These are phyloP conservation scores for Fragum sueziense DNA, from an alignment of 2,888 invertebrate species.

Conservation along the genomic window DNA sequence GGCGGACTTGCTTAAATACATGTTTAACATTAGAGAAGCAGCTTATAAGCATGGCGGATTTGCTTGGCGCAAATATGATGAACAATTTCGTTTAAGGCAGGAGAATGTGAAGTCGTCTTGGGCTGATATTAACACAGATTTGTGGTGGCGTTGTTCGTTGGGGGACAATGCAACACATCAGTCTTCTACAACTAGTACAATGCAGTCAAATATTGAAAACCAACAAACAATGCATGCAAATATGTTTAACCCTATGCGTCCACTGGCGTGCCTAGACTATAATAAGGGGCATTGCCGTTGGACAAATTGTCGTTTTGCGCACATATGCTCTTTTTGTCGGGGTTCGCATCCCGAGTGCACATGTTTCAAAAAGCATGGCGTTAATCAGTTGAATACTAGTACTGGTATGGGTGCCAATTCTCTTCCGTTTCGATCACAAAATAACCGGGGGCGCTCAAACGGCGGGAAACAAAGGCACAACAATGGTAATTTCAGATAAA, in stretches of 20 bases:
- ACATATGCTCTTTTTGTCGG: neutral
- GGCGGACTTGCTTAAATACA: constrained; percentile 34
- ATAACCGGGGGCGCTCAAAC: too few relatives aligned
- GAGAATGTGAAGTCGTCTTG: constrained; percentile 22
- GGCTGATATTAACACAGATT: constrained; percentile 31
- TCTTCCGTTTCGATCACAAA: too few relatives aligned
- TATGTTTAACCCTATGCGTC: neutral
- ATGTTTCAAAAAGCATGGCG: neutral
- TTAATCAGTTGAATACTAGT: too few relatives aligned
- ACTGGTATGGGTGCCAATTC: too few relatives aligned
- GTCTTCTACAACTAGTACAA: neutral
- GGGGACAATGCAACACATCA: neutral
- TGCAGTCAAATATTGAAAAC: neutral
- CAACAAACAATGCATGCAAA: neutral
- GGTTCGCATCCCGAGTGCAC: neutral
- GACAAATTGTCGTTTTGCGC: constrained; percentile 33
- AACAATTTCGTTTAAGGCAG: constrained; percentile 42
- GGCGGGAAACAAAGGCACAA: too few relatives aligned
- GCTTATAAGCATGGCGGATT: constrained; percentile 30
- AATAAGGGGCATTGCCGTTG: constrained; percentile 33
- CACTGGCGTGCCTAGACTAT: constrained; percentile 23
- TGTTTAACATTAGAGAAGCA: constrained; percentile 34
- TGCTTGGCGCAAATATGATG: constrained; percentile 39
- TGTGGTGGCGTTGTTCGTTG: constrained; percentile 35
- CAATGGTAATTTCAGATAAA: neutral